These are phyloP conservation scores for Trichopoda pennipes DNA, from an alignment of 2,888 invertebrate genomes.

Conservation along the genomic window DNA sequence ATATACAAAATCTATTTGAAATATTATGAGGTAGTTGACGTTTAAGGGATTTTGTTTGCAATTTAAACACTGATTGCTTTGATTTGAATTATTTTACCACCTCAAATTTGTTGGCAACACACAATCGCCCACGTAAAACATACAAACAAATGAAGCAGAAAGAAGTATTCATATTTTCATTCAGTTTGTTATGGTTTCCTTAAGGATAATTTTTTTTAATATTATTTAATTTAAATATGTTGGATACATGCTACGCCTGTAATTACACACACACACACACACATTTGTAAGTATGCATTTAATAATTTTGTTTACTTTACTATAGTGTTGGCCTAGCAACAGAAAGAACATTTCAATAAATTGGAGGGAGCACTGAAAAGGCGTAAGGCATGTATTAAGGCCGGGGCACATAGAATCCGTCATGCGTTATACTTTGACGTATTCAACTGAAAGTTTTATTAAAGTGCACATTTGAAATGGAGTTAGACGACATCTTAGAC, in stretches of 20 bases:
- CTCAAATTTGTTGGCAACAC: conserved; percentile 27
- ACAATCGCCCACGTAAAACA: background rate
- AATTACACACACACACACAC: no score
- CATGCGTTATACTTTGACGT: no score
- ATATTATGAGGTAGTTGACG: conserved; percentile 67
- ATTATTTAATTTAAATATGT: conserved; percentile 37
- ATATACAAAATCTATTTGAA: conserved; percentile 62
- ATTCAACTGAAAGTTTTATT: no score
- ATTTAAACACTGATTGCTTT: conserved; percentile 48
- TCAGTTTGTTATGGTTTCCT: conserved; percentile 57
- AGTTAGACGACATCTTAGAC: no score
- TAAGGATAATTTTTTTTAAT: conserved; percentile 53
- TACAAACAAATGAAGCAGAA: conserved; percentile 21
- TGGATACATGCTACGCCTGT: no score
- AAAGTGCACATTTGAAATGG: no score
- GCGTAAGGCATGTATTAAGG: background rate
- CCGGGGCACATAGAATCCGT: no score
- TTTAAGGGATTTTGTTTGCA: conserved; percentile 54
- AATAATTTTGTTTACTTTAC: conserved; percentile 43
- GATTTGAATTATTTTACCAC: conserved; percentile 9
- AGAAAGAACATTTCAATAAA: conserved; percentile 13
- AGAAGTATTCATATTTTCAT: conserved; percentile 28
- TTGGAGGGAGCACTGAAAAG: background rate
- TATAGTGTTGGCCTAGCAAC: conserved; percentile 60
- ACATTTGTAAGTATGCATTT: conserved; percentile 6